A percentile compares a stretch with the other conserved stretches of the same genome.
These are phyloP conservation scores for Epinephelus lanceolatus DNA, from an alignment of 2,113 vertebrate species.

Conservation along the genomic window DNA sequence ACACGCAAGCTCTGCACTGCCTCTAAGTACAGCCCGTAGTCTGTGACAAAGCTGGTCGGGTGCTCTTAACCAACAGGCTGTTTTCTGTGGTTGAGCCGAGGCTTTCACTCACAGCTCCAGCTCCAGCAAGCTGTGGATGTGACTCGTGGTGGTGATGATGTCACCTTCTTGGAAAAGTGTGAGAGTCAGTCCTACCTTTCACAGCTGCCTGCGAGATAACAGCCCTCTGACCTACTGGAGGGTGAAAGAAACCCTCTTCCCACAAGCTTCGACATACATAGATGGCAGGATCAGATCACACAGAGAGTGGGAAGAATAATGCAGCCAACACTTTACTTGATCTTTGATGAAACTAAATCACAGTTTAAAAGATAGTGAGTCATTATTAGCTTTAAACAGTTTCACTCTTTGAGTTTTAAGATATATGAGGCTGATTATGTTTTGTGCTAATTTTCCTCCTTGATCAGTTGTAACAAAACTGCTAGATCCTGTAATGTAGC, in stretches of 20 bases:
- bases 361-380: conserved; percentile 16
- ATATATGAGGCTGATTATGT: background rate
- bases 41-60: conserved; percentile 13
- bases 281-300: conserved; percentile 7
- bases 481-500: background rate
- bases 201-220: conserved; percentile 75
- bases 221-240: conserved; percentile 47
- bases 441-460: background rate
- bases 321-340: background rate
- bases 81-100: conserved; percentile 18
- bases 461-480: background rate
- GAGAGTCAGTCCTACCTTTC: conserved; percentile 60
- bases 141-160: conserved; percentile 52
- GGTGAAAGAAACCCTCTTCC: background rate
- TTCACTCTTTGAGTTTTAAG: background rate
- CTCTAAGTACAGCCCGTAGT: conserved; percentile 25
- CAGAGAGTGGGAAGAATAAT: conserved; percentile 12
- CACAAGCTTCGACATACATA: background rate
- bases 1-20: conserved; percentile 13
- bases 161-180: conserved; percentile 61
- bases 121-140: conserved; percentile 6
- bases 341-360: background rate
- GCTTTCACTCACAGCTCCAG: conserved; percentile 12
- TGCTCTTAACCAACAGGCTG: background rate
- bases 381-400: background rate